A percentile compares a stretch with the other conserved stretches of the same genome.
phyloP scores from a whole-genome alignment of 2,888 invertebrate species.

The Hyposoter didymator region DNA sequence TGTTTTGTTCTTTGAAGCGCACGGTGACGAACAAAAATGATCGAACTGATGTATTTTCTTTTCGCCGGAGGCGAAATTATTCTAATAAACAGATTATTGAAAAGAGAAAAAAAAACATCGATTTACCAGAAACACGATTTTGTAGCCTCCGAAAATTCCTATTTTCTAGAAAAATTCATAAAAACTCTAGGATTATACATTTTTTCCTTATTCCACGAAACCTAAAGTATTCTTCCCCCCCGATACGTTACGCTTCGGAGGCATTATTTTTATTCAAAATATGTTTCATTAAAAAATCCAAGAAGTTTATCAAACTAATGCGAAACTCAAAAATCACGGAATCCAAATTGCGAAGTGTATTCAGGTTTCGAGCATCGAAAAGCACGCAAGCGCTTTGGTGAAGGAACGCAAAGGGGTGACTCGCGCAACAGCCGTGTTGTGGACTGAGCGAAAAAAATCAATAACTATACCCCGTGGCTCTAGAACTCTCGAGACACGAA shows the following conservation, averaged over 20 bases:
- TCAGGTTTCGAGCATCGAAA: not conserved
- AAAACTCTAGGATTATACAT: not conserved
- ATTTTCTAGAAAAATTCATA: no score
- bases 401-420: conserved; percentile 48
- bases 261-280: not conserved
- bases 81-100: conserved; percentile 29
- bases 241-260: not conserved
- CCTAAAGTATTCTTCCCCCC: not conserved
- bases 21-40: conserved; percentile 4
- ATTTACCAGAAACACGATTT: not conserved
- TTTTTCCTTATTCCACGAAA: not conserved
- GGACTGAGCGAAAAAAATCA: conserved; percentile 73
- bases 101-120: not conserved
- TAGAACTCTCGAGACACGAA: conserved; percentile 62
- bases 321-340: not conserved
- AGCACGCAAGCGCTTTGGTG: conserved; percentile 62
- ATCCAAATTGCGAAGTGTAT: not conserved
- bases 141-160: not conserved
- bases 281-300: not conserved
- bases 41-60: not conserved
- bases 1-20: not conserved
- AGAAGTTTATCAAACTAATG: no score
- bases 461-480: conserved; percentile 75
- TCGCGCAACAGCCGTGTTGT: conserved; percentile 63
- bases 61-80: not conserved